Conservation (phyloP, 2,113 vertebrate species). For the Clinocottus analis region DNA sequence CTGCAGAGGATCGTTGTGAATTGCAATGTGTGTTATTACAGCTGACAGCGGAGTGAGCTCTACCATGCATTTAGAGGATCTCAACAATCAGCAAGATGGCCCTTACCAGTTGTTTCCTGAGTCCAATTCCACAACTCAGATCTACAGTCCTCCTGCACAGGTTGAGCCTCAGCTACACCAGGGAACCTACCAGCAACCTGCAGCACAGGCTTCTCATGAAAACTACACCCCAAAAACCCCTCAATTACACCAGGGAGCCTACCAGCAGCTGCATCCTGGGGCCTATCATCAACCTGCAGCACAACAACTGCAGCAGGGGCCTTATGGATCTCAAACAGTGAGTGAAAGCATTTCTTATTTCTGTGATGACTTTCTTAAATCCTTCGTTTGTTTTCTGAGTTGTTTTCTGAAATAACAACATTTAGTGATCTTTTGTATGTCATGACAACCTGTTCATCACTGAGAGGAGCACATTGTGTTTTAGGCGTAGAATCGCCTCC, state of each 20-base stretch:
- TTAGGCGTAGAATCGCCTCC: constrained; percentile 68
- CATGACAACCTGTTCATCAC: constrained; percentile 48
- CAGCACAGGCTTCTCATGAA: constrained; percentile 79
- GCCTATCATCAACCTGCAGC: constrained; percentile 66
- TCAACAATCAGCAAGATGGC: constrained; percentile 90
- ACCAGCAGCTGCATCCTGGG: constrained; percentile 70
- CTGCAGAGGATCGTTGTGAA: constrained; percentile 19
- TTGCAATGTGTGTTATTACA: constrained; percentile 77
- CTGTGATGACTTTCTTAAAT: constrained; percentile 11
- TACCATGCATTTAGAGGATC: constrained; percentile 86
- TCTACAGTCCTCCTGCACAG: constrained; percentile 76
- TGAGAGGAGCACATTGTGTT: constrained; percentile 49
- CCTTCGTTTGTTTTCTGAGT: constrained; percentile 17
- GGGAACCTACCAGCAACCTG: constrained; percentile 71
- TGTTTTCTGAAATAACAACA: constrained; percentile 31
- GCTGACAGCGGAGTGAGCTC: constrained; percentile 90
- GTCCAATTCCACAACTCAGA: constrained; percentile 75
- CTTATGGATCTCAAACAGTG: constrained; percentile 82
- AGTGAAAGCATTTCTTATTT: constrained; percentile 45
- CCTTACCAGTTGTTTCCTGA: constrained; percentile 88
- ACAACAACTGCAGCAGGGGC: constrained; percentile 74
- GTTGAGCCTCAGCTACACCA: constrained; percentile 76
- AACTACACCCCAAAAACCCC: constrained; percentile 76
- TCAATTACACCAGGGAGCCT: constrained; percentile 72
- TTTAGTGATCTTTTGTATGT: constrained; percentile 65